Percentiles rank a stretch among this genome's conserved stretches.
These are phyloP conservation scores for Rhynchophorus ferrugineus DNA, from an alignment of 1,140 invertebrate species.

Conservation along the genomic window DNA sequence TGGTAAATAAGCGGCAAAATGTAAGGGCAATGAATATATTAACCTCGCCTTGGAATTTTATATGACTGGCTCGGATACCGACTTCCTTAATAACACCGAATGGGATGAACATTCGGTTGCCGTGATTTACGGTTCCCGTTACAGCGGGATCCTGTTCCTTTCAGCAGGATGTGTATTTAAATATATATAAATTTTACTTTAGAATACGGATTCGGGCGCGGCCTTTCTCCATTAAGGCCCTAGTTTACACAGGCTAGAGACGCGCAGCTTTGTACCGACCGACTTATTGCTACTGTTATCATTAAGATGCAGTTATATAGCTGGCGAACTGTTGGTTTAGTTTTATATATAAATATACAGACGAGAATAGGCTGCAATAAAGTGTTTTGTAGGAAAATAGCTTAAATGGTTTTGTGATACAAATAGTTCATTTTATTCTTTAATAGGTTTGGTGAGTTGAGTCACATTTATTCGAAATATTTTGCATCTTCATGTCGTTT, in stretches of 20 bases:
- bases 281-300: no score
- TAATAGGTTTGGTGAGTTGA: no score
- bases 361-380: no score
- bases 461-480: no score
- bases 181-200: constrained; percentile 21
- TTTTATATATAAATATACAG: no score
- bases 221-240: constrained; percentile 15
- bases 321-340: no score
- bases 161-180: constrained; percentile 13
- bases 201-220: constrained; percentile 4
- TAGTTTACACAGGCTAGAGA: constrained; percentile 11
- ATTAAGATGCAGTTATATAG: no score
- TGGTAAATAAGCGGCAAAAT: not conserved
- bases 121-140: constrained; percentile 12
- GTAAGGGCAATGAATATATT: not conserved
- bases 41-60: not conserved
- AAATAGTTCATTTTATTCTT: no score
- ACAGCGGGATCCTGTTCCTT: constrained; percentile 12
- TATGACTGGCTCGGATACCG: not conserved
- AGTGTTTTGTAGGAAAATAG: no score
- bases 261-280: no score
- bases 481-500: no score
- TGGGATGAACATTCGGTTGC: constrained; percentile 11
- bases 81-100: constrained; percentile 11
- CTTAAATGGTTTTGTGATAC: no score